Percentiles rank a stretch among this genome's conserved stretches.
phyloP scores from a whole-genome alignment of 2,113 vertebrate species.

The Oncorhynchus masou region DNA sequence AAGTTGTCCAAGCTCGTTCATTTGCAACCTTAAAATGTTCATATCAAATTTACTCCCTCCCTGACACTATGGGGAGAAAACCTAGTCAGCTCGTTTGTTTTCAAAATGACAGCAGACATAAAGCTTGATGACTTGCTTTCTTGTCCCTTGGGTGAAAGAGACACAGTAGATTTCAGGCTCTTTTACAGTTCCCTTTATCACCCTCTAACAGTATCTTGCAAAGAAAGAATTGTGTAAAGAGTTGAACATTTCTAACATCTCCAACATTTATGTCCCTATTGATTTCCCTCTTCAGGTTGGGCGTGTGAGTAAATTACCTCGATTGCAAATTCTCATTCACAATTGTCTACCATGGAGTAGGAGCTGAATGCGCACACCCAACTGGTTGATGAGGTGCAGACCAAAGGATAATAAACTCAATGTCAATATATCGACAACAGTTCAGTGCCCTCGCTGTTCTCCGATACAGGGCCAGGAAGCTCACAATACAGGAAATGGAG shows the following conservation, averaged over 20 bases:
- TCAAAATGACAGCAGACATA: neutral
- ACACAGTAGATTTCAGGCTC: neutral
- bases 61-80: neutral
- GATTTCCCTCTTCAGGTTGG: conserved; percentile 17
- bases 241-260: conserved; percentile 12
- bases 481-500: conserved; percentile 61
- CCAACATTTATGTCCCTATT: conserved; percentile 13
- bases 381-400: too few species aligned
- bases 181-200: conserved; percentile 1
- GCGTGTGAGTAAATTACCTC: neutral
- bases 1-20: conserved; percentile 29
- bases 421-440: conserved; percentile 60
- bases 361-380: too few species aligned
- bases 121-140: neutral
- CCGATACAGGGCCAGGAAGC: conserved; percentile 35
- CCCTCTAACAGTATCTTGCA: neutral
- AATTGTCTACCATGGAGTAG: neutral
- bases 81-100: neutral
- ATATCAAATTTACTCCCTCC: conserved; percentile 16
- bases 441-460: conserved; percentile 38
- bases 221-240: neutral
- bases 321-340: conserved; percentile 27
- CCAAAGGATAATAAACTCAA: conserved; percentile 2
- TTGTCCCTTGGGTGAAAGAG: neutral
- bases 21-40: conserved; percentile 28